phyloP scores from a whole-genome alignment of 35 echinoderm and acorn worm genomes.

The Apostichopus parvimensis region DNA sequence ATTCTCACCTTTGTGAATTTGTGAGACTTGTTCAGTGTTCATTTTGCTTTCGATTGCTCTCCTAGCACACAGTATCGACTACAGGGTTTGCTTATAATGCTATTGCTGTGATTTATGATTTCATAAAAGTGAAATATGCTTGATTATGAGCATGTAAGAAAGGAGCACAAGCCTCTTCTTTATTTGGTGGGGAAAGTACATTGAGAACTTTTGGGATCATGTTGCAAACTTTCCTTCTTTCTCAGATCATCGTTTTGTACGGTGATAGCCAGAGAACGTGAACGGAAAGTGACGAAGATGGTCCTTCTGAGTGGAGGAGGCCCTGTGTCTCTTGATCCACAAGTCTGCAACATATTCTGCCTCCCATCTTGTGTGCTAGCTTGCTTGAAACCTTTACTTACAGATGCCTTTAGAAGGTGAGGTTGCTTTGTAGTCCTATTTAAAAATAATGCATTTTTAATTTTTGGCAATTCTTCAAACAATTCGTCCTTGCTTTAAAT shows the following conservation, averaged over 20 bases:
- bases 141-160: no score
- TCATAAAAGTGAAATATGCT: no score
- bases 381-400: slow-evolving; percentile 81
- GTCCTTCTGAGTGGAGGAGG: slow-evolving; percentile 92
- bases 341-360: slow-evolving; percentile 87
- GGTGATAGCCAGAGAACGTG: slow-evolving; percentile 76
- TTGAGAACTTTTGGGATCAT: no score
- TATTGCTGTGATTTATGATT: no score
- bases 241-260: slow-evolving; percentile 84
- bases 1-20: no score
- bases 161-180: no score
- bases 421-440: background rate
- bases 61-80: background rate
- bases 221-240: background rate
- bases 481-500: background rate
- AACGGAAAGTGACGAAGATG: slow-evolving; percentile 82
- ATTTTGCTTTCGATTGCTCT: background rate
- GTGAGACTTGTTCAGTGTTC: no score
- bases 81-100: background rate
- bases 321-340: slow-evolving; percentile 77
- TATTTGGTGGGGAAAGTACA: no score
- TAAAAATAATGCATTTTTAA: background rate
- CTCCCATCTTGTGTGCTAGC: slow-evolving; percentile 75
- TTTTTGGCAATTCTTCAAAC: background rate
- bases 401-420: slow-evolving; percentile 77